Evolutionary conservation across 2,797 vertebrate species (phyloP).

Genomic region (Cynopterus sphinx): DNA sequence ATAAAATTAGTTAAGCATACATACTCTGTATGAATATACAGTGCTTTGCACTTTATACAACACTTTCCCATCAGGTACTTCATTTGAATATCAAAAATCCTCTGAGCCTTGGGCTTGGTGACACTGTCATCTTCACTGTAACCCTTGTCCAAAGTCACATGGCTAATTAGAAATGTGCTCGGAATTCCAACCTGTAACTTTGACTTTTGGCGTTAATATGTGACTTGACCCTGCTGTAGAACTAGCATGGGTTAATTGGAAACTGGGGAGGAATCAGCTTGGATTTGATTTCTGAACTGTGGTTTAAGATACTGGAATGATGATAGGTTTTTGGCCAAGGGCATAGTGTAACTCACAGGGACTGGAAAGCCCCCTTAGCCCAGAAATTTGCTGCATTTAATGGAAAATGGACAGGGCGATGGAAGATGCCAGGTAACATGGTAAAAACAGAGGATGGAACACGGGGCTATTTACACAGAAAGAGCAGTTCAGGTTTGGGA

Average conservation of each 20-base stretch:
- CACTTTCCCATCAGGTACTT: not conserved
- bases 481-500: not conserved
- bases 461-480: not conserved
- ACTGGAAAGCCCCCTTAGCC: not conserved
- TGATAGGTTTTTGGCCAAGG: not conserved
- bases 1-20: slow-evolving; percentile 8
- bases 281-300: slow-evolving; percentile 19
- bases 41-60: slow-evolving; percentile 2
- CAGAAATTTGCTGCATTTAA: not conserved
- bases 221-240: not conserved
- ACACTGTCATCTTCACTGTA: not conserved
- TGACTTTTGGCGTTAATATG: not conserved
- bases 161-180: not conserved
- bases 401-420: not conserved
- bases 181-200: not conserved
- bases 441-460: not conserved
- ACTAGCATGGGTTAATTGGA: not conserved
- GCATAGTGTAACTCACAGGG: not conserved
- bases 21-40: not conserved
- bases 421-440: not conserved
- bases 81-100: not conserved
- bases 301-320: not conserved
- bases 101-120: not conserved
- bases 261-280: not conserved
- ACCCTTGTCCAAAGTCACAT: not conserved